phyloP scores from a whole-genome alignment of 2,888 invertebrate genomes.

The Melikaiella ostensackeni region DNA sequence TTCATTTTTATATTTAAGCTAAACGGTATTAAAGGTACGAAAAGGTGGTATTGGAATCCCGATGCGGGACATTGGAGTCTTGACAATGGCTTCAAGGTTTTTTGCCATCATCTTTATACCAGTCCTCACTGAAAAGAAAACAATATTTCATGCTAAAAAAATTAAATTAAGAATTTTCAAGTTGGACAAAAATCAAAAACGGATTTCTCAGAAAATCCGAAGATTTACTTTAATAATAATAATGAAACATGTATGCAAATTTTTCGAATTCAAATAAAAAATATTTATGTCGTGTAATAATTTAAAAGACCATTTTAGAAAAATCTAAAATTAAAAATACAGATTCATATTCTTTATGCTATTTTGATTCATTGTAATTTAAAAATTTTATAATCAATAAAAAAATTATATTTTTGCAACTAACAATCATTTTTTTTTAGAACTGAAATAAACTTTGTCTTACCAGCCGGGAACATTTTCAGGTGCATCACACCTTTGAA shows the following conservation, averaged over 20 bases:
- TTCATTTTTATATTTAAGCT: constrained; percentile 26
- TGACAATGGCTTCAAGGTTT: constrained; percentile 64
- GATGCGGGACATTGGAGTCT: constrained; percentile 74
- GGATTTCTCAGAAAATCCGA: too few relatives aligned
- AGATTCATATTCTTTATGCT: too few relatives aligned
- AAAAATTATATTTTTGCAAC: not conserved
- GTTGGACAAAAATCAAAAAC: too few relatives aligned
- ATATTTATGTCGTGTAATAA: too few relatives aligned
- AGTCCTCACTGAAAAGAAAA: constrained; percentile 85
- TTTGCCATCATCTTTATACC: constrained; percentile 90
- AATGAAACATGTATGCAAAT: too few relatives aligned
- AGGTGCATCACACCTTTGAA: constrained; percentile 91
- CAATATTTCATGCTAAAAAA: too few relatives aligned
- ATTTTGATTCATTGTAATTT: constrained; percentile 5
- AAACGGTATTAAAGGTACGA: constrained; percentile 11
- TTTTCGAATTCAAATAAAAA: too few relatives aligned
- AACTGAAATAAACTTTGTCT: constrained; percentile 3
- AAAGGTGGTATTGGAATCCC: constrained; percentile 65
- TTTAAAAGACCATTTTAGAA: too few relatives aligned
- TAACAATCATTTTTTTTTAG: too few relatives aligned
- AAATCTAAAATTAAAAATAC: too few relatives aligned
- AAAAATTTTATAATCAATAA: constrained; percentile 19
- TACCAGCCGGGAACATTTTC: constrained; percentile 95
- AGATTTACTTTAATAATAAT: too few relatives aligned
- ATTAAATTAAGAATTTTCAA: too few relatives aligned